phyloP scores from a whole-genome alignment of 2,888 invertebrate genomes.

The Pycnomerus fuliginosus region DNA sequence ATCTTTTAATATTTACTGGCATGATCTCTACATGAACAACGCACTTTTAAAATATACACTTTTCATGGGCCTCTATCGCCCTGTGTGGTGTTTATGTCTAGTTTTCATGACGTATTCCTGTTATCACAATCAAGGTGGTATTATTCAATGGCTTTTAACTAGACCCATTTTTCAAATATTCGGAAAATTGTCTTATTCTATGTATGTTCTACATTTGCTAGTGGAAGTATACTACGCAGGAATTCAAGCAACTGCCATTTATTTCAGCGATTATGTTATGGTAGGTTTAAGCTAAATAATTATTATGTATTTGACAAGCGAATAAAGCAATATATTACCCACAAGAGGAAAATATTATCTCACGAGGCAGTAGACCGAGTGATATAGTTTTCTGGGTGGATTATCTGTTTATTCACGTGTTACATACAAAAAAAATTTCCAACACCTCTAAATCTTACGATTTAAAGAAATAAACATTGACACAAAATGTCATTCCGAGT shows the following conservation, averaged over 20 bases:
- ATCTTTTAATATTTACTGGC: constrained; percentile 12
- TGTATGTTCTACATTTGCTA: constrained; percentile 22
- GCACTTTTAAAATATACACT: constrained; percentile 11
- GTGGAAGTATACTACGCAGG: constrained; percentile 12
- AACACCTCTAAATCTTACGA: too few relatives aligned
- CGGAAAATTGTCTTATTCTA: constrained; percentile 20
- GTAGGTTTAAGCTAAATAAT: constrained; percentile 4
- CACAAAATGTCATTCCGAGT: too few relatives aligned
- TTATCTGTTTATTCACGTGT: not conserved
- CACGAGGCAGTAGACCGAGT: not conserved
- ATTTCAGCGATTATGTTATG: constrained; percentile 24
- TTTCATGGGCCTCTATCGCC: constrained; percentile 14
- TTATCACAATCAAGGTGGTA: constrained; percentile 15
- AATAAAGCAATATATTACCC: too few relatives aligned
- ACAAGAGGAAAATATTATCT: not conserved
- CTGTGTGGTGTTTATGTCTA: constrained; percentile 15
- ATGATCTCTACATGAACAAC: constrained; percentile 3
- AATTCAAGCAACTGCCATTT: constrained; percentile 4
- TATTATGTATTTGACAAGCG: not conserved
- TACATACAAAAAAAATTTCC: too few relatives aligned
- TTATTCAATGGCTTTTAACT: constrained; percentile 21
- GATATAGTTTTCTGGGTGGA: too few relatives aligned
- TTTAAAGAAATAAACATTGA: too few relatives aligned
- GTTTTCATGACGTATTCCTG: constrained; percentile 15
- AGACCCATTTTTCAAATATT: constrained; percentile 20